Evolutionary conservation across 2,797 vertebrate genomes (phyloP).

Genomic region (Antennarius maculatus): DNA sequence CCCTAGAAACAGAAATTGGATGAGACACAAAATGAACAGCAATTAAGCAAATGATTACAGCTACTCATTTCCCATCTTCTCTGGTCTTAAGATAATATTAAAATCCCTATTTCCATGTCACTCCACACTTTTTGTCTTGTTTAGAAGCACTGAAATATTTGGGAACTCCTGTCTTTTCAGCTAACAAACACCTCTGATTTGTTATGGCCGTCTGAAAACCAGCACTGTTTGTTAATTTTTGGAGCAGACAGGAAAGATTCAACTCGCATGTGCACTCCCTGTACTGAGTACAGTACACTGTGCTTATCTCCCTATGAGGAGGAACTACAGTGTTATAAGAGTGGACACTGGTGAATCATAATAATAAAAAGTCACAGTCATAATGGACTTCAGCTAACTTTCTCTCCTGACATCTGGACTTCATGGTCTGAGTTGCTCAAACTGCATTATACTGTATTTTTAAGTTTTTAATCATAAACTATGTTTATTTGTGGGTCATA

Average conservation of each 20-base stretch:
- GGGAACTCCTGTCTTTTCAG: conserved; percentile 71
- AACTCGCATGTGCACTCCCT: conserved; percentile 35
- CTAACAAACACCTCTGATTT: conserved; percentile 75
- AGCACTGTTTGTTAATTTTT: conserved; percentile 35
- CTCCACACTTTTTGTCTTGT: conserved; percentile 57
- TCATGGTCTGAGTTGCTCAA: conserved; percentile 37
- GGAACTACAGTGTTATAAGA: conserved; percentile 37
- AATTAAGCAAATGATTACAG: conserved; percentile 40
- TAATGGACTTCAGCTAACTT: conserved; percentile 60
- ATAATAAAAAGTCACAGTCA: conserved; percentile 59
- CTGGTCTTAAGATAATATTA: conserved; percentile 47
- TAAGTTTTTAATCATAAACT: neutral
- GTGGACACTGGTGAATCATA: conserved; percentile 52
- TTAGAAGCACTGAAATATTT: conserved; percentile 79
- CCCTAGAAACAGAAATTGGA: conserved; percentile 31
- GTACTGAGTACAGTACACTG: conserved; percentile 1
- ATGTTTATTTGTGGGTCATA: neutral
- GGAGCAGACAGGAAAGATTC: conserved; percentile 39
- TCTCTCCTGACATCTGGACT: conserved; percentile 57
- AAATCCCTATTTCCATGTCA: conserved; percentile 47
- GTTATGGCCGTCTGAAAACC: conserved; percentile 67
- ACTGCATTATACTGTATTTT: conserved; percentile 8
- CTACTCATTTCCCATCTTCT: conserved; percentile 50
- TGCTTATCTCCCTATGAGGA: conserved; percentile 46
- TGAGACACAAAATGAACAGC: conserved; percentile 14